These are phyloP conservation scores for Ferdinandea cuprea DNA, from an alignment of 2,888 invertebrate species.

Conservation along the genomic window DNA sequence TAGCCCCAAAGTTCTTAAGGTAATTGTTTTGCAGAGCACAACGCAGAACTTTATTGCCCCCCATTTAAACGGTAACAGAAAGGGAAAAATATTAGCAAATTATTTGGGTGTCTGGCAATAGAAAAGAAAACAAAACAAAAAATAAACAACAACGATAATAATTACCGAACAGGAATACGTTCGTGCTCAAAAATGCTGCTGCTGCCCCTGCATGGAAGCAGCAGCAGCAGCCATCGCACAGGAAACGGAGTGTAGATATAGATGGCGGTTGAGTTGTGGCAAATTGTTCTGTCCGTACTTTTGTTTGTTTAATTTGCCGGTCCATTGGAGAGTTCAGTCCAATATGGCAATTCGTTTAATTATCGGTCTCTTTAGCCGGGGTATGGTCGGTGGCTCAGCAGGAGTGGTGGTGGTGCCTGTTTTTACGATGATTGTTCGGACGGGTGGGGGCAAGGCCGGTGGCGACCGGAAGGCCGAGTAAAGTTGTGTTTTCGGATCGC, in stretches of 20 bases:
- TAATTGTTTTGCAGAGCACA: slow-evolving; percentile 55
- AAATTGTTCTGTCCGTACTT: slow-evolving; percentile 69
- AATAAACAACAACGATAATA: slow-evolving; percentile 12
- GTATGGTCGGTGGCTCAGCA: not conserved
- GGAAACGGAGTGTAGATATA: not conserved
- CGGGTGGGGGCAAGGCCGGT: slow-evolving; percentile 6
- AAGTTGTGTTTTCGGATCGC: slow-evolving; percentile 61
- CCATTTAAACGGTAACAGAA: slow-evolving; percentile 4
- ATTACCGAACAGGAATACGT: slow-evolving; percentile 38
- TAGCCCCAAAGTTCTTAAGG: slow-evolving; percentile 40
- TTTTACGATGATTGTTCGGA: slow-evolving; percentile 52
- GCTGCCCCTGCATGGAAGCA: not conserved
- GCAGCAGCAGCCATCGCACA: too few relatives aligned
- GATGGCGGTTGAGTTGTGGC: slow-evolving; percentile 63
- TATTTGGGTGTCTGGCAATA: slow-evolving; percentile 52
- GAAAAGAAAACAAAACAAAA: slow-evolving; percentile 30
- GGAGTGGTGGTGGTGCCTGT: not conserved
- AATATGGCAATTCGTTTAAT: slow-evolving; percentile 69
- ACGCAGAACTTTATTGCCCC: slow-evolving; percentile 50
- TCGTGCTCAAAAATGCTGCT: slow-evolving; percentile 22
- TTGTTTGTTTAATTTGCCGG: slow-evolving; percentile 72
- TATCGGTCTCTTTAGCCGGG: slow-evolving; percentile 23
- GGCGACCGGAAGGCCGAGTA: slow-evolving; percentile 12
- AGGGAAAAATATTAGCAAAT: slow-evolving; percentile 53
- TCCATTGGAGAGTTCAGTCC: slow-evolving; percentile 63